phyloP scores from a whole-genome alignment of 2,797 vertebrate genomes.

The Pipistrellus kuhlii region DNA sequence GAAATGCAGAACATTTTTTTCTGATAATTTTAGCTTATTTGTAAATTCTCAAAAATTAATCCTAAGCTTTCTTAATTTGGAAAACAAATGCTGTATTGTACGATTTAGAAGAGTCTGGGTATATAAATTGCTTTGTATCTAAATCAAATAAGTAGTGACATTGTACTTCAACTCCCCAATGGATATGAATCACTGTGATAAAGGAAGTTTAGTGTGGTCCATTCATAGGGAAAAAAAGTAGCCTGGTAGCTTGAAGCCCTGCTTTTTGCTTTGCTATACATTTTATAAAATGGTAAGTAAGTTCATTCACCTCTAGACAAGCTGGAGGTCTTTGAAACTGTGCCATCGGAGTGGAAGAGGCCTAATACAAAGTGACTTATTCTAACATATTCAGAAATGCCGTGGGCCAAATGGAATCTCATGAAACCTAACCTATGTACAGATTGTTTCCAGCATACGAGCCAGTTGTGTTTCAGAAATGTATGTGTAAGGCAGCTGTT shows the following conservation, averaged over 20 bases:
- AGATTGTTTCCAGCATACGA: constrained; percentile 66
- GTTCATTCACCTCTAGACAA: constrained; percentile 44
- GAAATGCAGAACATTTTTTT: not conserved
- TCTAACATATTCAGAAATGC: constrained; percentile 71
- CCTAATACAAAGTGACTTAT: constrained; percentile 62
- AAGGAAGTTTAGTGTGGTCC: constrained; percentile 59
- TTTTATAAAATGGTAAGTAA: constrained; percentile 58
- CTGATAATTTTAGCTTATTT: constrained; percentile 46
- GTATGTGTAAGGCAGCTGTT: constrained; percentile 79
- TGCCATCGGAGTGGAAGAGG: not conserved
- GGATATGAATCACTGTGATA: constrained; percentile 19
- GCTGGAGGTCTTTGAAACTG: constrained; percentile 52
- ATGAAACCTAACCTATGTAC: constrained; percentile 69
- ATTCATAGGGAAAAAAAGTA: constrained; percentile 54
- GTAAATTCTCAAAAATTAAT: constrained; percentile 57
- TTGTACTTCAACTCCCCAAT: constrained; percentile 21
- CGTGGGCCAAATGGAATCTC: constrained; percentile 60
- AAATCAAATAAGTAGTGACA: constrained; percentile 39
- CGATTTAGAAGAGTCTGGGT: constrained; percentile 2
- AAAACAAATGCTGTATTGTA: constrained; percentile 1
- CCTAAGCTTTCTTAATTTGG: constrained; percentile 42
- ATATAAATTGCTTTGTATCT: not conserved
- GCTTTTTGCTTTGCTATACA: constrained; percentile 4
- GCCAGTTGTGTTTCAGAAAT: constrained; percentile 72
- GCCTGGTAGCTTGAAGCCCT: constrained; percentile 22